A percentile compares a stretch with the other conserved stretches of the same genome.
These are phyloP conservation scores for Pituophis catenifer DNA, from an alignment of 2,113 vertebrate genomes.

Conservation along the genomic window DNA sequence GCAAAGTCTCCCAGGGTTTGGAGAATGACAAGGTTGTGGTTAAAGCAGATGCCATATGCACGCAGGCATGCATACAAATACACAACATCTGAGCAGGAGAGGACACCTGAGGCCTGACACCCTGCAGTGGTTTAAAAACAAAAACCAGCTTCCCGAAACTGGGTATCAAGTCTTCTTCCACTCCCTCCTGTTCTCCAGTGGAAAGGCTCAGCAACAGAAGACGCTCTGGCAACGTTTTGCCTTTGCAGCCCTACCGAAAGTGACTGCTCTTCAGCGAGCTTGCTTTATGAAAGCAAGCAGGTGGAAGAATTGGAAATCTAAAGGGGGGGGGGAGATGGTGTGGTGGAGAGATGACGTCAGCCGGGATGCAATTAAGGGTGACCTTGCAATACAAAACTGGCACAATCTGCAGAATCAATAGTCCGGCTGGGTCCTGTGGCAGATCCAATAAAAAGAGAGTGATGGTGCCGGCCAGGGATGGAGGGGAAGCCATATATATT, in stretches of 20 bases:
- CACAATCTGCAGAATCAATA: conserved; percentile 55
- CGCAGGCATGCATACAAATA: neutral
- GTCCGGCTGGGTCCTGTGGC: conserved; percentile 39
- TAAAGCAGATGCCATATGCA: conserved; percentile 7
- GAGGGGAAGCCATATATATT: conserved; percentile 36
- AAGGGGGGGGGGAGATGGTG: neutral
- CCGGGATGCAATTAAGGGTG: conserved; percentile 55
- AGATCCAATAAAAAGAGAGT: conserved; percentile 45
- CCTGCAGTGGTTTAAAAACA: conserved; percentile 7
- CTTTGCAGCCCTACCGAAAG: conserved; percentile 4
- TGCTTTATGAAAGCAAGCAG: conserved; percentile 23
- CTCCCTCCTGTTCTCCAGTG: neutral
- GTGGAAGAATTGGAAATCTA: neutral
- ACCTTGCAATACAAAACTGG: conserved; percentile 51
- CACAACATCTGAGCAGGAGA: neutral
- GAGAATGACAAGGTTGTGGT: conserved; percentile 20
- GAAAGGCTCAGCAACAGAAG: neutral
- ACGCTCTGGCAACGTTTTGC: conserved; percentile 36
- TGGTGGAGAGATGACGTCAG: neutral
- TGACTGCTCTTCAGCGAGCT: neutral
- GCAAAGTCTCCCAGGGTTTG: conserved; percentile 29
- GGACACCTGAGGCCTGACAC: neutral
- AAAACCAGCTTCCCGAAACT: neutral
- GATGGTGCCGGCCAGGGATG: conserved; percentile 12
- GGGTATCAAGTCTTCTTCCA: conserved; percentile 3